Evolutionary conservation across 2,888 invertebrate genomes (phyloP).

Genomic region (Melanostoma scalare): DNA sequence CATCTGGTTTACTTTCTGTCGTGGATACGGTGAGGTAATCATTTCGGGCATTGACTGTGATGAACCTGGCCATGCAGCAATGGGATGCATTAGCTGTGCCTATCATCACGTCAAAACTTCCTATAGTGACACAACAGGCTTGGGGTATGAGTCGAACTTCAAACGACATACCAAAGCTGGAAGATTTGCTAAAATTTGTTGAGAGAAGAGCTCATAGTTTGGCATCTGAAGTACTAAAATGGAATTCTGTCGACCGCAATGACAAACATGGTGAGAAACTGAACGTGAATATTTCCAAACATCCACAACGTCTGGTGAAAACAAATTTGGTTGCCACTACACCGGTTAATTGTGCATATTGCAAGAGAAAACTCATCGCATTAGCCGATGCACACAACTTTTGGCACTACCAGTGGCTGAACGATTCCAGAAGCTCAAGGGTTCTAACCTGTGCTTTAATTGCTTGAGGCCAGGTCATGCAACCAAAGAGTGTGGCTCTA

Average conservation of each 20-base stretch:
- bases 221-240: conserved; percentile 14
- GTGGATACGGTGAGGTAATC: conserved; percentile 51
- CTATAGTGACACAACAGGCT: conserved; percentile 26
- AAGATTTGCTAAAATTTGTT: conserved; percentile 24
- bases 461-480: conserved; percentile 41
- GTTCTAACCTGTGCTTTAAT: conserved; percentile 41
- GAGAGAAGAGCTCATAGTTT: conserved; percentile 48
- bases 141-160: conserved; percentile 38
- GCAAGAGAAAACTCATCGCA: conserved; percentile 26
- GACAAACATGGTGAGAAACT: too few relatives aligned
- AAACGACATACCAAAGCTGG: conserved; percentile 34
- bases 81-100: conserved; percentile 58
- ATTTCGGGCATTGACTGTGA: conserved; percentile 46
- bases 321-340: conserved; percentile 26
- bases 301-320: not conserved
- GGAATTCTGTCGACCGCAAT: not conserved
- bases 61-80: conserved; percentile 46
- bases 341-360: conserved; percentile 17
- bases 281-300: too few relatives aligned
- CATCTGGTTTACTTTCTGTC: conserved; percentile 24
- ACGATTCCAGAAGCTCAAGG: conserved; percentile 12
- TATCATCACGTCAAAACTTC: conserved; percentile 31
- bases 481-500: conserved; percentile 32
- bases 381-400: conserved; percentile 28
- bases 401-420: conserved; percentile 34